These are phyloP conservation scores for Hiodon alosoides DNA, from an alignment of 2,113 vertebrate genomes.

Conservation along the genomic window DNA sequence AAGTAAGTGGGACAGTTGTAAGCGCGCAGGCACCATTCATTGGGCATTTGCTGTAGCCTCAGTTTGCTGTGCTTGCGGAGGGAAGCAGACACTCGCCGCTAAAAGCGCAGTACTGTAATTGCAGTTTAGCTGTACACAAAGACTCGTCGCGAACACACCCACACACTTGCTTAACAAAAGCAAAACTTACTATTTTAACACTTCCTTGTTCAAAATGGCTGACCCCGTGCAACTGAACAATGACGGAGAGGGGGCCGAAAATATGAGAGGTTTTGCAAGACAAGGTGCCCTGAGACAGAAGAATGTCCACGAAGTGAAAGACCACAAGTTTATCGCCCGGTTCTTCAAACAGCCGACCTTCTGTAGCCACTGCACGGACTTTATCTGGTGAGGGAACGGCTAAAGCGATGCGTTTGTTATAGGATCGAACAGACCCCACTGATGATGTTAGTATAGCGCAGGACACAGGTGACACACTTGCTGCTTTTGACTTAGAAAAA, in stretches of 20 bases:
- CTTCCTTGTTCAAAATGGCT: conserved; percentile 58
- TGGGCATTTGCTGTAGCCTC: conserved; percentile 10
- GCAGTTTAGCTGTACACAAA: conserved; percentile 4
- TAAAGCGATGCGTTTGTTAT: not conserved
- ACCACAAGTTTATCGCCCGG: conserved; percentile 85
- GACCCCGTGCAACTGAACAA: conserved; percentile 49
- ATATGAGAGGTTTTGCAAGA: conserved; percentile 77
- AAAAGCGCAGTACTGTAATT: conserved; percentile 11
- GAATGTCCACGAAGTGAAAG: conserved; percentile 80
- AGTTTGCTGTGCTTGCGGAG: conserved; percentile 2
- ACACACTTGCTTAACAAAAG: not conserved
- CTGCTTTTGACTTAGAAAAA: conserved; percentile 31
- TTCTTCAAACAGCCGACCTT: conserved; percentile 92
- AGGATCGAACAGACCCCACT: not conserved
- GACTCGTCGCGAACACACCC: not conserved
- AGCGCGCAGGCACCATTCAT: not conserved
- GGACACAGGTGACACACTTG: conserved; percentile 67
- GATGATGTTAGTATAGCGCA: conserved; percentile 10
- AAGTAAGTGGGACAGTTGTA: not conserved
- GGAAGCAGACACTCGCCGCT: not conserved
- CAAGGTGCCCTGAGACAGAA: conserved; percentile 82
- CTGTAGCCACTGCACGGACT: conserved; percentile 90
- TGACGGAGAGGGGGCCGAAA: conserved; percentile 67
- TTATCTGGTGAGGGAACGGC: conserved; percentile 72
- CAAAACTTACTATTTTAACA: conserved; percentile 21